phyloP scores from a whole-genome alignment of 2,113 vertebrate genomes.

The Lutjanus erythropterus region DNA sequence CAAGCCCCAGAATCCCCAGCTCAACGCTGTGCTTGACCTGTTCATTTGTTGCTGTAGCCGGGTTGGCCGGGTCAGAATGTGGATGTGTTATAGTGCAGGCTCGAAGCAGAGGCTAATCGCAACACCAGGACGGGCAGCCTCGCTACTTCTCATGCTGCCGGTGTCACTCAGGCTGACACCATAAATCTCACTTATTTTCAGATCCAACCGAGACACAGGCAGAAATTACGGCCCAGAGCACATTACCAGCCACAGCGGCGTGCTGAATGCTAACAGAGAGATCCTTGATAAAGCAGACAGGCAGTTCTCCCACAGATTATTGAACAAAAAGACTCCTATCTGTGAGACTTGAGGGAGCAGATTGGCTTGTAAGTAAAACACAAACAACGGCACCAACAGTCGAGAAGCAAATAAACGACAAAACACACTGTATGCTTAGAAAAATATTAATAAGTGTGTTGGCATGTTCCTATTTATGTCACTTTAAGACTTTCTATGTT shows the following conservation, averaged over 20 bases:
- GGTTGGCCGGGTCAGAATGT: conserved; percentile 48
- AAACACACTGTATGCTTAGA: neutral
- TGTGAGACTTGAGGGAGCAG: conserved; percentile 43
- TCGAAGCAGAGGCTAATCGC: conserved; percentile 59
- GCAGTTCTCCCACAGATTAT: conserved; percentile 71
- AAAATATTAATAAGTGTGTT: neutral
- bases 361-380: conserved; percentile 45
- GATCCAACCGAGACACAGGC: conserved; percentile 76
- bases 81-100: conserved; percentile 55
- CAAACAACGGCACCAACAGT: conserved; percentile 45
- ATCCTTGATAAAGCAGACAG: conserved; percentile 78
- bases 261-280: conserved; percentile 82
- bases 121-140: conserved; percentile 43
- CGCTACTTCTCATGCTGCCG: conserved; percentile 80
- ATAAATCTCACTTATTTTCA: conserved; percentile 88
- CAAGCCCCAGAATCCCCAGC: conserved; percentile 30
- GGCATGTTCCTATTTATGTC: neutral
- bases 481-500: neutral
- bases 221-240: conserved; percentile 82
- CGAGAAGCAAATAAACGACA: conserved; percentile 34
- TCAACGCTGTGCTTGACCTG: conserved; percentile 61
- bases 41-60: conserved; percentile 57
- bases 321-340: conserved; percentile 68
- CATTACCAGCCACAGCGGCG: conserved; percentile 72
- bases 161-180: conserved; percentile 84